phyloP scores from a whole-genome alignment of 2,797 vertebrate species.

The Columba guinea region DNA sequence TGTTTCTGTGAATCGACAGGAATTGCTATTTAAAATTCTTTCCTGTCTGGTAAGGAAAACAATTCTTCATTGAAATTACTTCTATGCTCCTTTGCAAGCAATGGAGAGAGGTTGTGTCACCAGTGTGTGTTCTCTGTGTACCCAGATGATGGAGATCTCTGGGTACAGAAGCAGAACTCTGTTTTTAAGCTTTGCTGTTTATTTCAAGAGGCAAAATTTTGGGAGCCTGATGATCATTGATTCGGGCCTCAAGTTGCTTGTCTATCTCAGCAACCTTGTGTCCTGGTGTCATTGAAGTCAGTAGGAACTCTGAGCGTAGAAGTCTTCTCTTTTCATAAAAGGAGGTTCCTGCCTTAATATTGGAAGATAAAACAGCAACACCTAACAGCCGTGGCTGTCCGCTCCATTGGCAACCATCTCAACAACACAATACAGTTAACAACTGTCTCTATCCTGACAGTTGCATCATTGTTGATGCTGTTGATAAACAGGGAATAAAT shows the following conservation, averaged over 20 bases:
- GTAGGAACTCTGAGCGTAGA: neutral
- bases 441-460: neutral
- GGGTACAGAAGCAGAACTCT: neutral
- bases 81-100: neutral
- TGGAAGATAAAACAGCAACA: neutral
- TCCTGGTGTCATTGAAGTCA: neutral
- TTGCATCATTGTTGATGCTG: neutral
- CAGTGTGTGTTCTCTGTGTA: neutral
- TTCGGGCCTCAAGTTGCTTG: neutral
- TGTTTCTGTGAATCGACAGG: constrained; percentile 48
- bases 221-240: neutral
- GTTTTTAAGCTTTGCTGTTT: neutral
- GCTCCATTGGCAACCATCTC: neutral
- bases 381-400: neutral
- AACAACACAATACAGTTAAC: neutral
- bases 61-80: constrained; percentile 50
- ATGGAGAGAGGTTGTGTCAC: neutral
- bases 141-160: neutral
- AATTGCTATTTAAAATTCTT: constrained; percentile 66
- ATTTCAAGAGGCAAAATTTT: neutral
- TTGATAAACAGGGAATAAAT: neutral
- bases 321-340: neutral
- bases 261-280: neutral
- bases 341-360: neutral
- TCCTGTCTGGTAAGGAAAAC: constrained; percentile 49